Base-by-base conservation (phyloP, 2,888 invertebrate species). In the Esperia sulphurella region DNA sequence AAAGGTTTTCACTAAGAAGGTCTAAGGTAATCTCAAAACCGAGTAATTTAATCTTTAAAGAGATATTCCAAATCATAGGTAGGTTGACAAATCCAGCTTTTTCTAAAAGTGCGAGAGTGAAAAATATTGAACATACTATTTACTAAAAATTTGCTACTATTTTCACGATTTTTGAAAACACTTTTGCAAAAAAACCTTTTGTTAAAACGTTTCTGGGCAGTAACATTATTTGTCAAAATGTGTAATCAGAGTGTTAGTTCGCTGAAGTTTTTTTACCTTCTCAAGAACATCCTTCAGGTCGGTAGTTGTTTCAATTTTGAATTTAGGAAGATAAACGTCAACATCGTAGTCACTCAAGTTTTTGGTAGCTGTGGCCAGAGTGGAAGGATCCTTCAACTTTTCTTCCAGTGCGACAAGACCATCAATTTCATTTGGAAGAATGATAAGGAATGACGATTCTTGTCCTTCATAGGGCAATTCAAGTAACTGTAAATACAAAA, bases 231-330 rank as follows among this genome's bases (percentile, higher is more conserved):
- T 8, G 8, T 31, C n/a, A 5, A 10, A 33, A 2, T 6, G 1
- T 12, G 5, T 30, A n/a, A 12, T 30, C 33, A 7, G n/a, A 33
- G 43, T 4, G 8, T 14, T 8, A 41, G 14, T 13, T 38, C 28
- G 3, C 40, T 50, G 62, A 21, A 21, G 21, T 21, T 21, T 21
- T 21, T 65, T 78, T 74, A 96, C 96, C 71, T 93, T 85, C 42
- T 70, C 43, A 5, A 96, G 83, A 21, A 92, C 75, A 0, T 90
- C 75, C 50, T 91, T 91, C 12, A 96, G 84, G 47, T 94, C 71
- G 5, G 94, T 91, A n/a, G 90, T 91, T 12, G 92, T 92, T 78
- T 96, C 95, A 45, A 96, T 92, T 73, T 93, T 94, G 73, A 97
- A 96, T 69, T 92, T 95, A 0, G 97, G 97, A 44, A 97, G 71